Conservation (phyloP, 2,113 vertebrate genomes). For the Vidua macroura region DNA sequence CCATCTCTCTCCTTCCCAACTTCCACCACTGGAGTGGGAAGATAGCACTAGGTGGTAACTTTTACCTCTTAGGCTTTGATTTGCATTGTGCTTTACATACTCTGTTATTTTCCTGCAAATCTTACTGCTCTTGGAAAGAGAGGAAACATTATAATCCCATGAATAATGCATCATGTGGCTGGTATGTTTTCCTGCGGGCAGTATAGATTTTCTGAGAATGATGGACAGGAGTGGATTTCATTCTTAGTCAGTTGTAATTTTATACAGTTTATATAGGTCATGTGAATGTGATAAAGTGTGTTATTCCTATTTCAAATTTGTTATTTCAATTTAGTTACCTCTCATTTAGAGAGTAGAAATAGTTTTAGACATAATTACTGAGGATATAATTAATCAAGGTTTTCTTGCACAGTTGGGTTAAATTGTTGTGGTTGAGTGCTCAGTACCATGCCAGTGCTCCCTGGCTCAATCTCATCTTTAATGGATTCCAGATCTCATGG, state of each 20-base stretch:
- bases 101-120: not conserved
- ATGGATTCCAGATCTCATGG: slow-evolving; percentile 64
- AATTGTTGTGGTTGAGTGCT: slow-evolving; percentile 22
- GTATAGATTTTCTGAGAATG: not conserved
- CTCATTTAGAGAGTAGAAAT: not conserved
- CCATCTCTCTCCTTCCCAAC: not conserved
- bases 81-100: not conserved
- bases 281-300: not conserved
- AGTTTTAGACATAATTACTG: not conserved
- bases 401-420: slow-evolving; percentile 21
- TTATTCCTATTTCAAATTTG: not conserved
- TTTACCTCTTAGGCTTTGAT: not conserved
- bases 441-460: slow-evolving; percentile 14
- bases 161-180: not conserved
- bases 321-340: not conserved
- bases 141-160: not conserved
- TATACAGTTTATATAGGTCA: not conserved
- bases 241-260: not conserved
- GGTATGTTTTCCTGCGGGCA: not conserved
- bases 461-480: slow-evolving; percentile 16
- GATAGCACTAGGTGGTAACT: not conserved
- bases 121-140: not conserved
- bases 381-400: not conserved
- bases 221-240: not conserved
- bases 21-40: not conserved